Percentiles rank a stretch among this genome's conserved stretches.
phyloP scores from a whole-genome alignment of 1,140 invertebrate genomes.

The Pseudomyrmex concolor region DNA sequence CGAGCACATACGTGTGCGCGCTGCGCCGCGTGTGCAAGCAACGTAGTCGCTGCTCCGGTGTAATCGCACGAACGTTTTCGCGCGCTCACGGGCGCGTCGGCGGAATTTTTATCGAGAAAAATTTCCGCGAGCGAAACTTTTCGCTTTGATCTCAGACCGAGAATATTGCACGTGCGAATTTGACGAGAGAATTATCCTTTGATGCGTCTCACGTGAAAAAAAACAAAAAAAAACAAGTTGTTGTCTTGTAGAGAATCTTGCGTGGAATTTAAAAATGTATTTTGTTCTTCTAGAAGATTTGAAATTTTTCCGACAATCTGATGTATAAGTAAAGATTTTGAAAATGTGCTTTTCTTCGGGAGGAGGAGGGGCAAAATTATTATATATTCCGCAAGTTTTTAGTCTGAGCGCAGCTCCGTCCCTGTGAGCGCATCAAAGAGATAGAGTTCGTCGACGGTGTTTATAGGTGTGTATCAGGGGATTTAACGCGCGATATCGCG shows the following conservation, averaged over 20 bases:
- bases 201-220: too few relatives aligned
- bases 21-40: constrained; percentile 34
- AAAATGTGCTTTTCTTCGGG: too few relatives aligned
- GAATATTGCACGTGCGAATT: too few relatives aligned
- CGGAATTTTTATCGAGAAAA: constrained; percentile 7
- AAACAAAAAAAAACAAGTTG: too few relatives aligned
- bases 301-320: too few relatives aligned
- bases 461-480: constrained; percentile 16
- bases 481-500: constrained; percentile 5
- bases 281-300: too few relatives aligned
- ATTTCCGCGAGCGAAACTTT: background rate
- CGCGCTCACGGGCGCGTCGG: background rate
- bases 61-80: too few relatives aligned
- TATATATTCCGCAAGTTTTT: background rate
- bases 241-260: too few relatives aligned
- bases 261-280: too few relatives aligned
- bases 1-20: constrained; percentile 36
- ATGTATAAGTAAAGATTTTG: too few relatives aligned
- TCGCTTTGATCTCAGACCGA: too few relatives aligned
- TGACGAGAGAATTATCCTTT: too few relatives aligned
- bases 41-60: background rate
- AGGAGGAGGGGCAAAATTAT: background rate
- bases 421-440: background rate
- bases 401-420: background rate
- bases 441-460: constrained; percentile 27